phyloP scores from a whole-genome alignment of 2,113 vertebrate species.

The Galeopterus variegatus region DNA sequence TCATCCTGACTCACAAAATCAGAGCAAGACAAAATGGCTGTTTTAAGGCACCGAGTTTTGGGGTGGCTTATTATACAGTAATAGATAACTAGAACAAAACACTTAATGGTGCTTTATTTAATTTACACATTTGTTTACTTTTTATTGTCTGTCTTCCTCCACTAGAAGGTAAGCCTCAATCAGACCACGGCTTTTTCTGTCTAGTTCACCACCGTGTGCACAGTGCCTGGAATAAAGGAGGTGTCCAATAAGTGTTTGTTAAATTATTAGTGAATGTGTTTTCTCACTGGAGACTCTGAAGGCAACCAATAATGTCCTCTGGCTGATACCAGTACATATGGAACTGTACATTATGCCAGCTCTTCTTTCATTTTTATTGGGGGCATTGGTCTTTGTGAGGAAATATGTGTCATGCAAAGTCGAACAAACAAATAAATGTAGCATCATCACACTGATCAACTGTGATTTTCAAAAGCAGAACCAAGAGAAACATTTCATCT shows the following conservation, averaged over 20 bases:
- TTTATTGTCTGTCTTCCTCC: neutral
- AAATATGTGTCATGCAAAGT: neutral
- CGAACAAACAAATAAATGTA: neutral
- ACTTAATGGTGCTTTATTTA: neutral
- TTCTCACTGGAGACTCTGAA: neutral
- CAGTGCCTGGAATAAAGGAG: slow-evolving; percentile 26
- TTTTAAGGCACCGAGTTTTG: neutral
- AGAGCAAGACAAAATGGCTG: neutral
- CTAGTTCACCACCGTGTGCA: neutral
- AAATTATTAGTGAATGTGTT: slow-evolving; percentile 30
- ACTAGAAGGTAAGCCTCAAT: neutral
- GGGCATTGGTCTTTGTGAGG: neutral
- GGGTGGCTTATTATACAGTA: neutral
- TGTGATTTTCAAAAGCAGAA: slow-evolving; percentile 19
- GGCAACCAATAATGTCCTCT: neutral
- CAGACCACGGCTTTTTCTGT: neutral
- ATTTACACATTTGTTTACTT: neutral
- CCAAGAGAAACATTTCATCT: slow-evolving; percentile 17
- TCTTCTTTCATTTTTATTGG: slow-evolving; percentile 10
- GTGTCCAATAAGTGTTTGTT: neutral
- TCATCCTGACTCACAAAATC: neutral
- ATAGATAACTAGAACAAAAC: neutral
- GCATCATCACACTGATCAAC: neutral
- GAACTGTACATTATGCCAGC: neutral
- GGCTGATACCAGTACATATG: neutral